A percentile compares a stretch with the other conserved stretches of the same genome.
phyloP scores from a whole-genome alignment of 2,113 vertebrate species.

The Oryzias curvinotus region DNA sequence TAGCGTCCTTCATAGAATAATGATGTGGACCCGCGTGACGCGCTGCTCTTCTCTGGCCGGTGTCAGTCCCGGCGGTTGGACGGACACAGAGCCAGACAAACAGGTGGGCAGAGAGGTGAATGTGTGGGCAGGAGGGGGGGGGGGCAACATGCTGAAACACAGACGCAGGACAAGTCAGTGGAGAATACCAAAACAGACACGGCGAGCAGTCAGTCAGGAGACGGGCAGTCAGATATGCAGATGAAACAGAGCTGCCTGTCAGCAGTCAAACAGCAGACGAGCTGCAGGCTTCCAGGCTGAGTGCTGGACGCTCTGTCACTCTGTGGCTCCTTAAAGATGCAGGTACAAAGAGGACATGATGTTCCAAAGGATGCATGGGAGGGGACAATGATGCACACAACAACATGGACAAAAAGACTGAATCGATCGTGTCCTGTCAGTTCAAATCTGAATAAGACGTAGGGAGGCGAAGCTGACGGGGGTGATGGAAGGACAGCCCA shows the following conservation, averaged over 20 bases:
- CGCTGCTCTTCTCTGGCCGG: constrained; percentile 42
- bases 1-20: constrained; percentile 52
- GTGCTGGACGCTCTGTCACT: constrained; percentile 24
- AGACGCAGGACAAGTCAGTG: constrained; percentile 34
- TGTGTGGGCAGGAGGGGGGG: constrained; percentile 28
- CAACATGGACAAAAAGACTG: constrained; percentile 8
- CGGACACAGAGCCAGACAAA: constrained; percentile 38
- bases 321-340: constrained; percentile 24
- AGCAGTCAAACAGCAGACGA: constrained; percentile 48
- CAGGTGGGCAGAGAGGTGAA: constrained; percentile 30
- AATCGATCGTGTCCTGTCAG: constrained; percentile 17
- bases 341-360: constrained; percentile 31
- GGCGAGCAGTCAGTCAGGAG: constrained; percentile 34
- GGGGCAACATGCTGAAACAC: constrained; percentile 30
- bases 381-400: background rate
- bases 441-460: constrained; percentile 27
- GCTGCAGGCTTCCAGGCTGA: constrained; percentile 44
- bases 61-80: constrained; percentile 58
- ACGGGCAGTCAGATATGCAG: constrained; percentile 60
- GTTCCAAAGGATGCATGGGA: constrained; percentile 6
- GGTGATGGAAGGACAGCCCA: constrained; percentile 10
- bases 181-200: constrained; percentile 50
- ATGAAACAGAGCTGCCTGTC: constrained; percentile 58
- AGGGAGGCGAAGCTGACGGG: constrained; percentile 26
- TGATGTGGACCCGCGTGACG: constrained; percentile 36